Evolutionary conservation across 2,797 vertebrate species (phyloP).

Genomic region (Gallirallus australis): DNA sequence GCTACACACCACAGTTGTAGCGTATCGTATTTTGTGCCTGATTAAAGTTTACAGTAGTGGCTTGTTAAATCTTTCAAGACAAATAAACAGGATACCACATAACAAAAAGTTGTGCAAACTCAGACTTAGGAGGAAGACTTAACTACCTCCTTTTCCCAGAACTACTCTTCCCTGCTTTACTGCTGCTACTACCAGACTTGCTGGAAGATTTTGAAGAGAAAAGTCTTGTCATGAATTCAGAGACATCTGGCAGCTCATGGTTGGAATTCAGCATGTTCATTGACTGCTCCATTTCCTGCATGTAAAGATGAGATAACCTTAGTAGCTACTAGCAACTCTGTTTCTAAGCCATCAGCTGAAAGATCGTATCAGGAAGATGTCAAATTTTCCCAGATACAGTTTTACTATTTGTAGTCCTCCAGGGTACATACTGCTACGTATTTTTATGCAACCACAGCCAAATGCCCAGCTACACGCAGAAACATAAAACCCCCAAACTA

Average conservation of each 20-base stretch:
- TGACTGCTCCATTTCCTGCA: slow-evolving; percentile 98
- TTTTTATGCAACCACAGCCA: slow-evolving; percentile 42
- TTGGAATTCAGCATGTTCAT: slow-evolving; percentile 99
- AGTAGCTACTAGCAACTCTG: background rate
- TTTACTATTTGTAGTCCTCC: background rate
- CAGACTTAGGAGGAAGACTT: slow-evolving; percentile 6
- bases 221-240: slow-evolving; percentile 98
- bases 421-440: background rate
- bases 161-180: slow-evolving; percentile 90
- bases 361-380: background rate
- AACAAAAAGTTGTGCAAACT: slow-evolving; percentile 67
- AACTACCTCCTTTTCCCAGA: slow-evolving; percentile 96
- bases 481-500: slow-evolving; percentile 6
- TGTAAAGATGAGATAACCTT: slow-evolving; percentile 17
- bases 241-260: slow-evolving; percentile 97
- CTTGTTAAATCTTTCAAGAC: slow-evolving; percentile 71
- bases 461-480: slow-evolving; percentile 12
- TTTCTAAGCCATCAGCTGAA: background rate
- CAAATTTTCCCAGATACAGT: background rate
- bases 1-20: slow-evolving; percentile 68
- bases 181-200: slow-evolving; percentile 89
- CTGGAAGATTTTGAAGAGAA: slow-evolving; percentile 96
- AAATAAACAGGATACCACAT: slow-evolving; percentile 53
- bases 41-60: slow-evolving; percentile 74
- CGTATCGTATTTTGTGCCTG: slow-evolving; percentile 63